Percentiles rank a stretch among this genome's conserved stretches.
These are phyloP conservation scores for Podarcis siculus DNA, from an alignment of 2,797 vertebrate species.

Conservation along the genomic window DNA sequence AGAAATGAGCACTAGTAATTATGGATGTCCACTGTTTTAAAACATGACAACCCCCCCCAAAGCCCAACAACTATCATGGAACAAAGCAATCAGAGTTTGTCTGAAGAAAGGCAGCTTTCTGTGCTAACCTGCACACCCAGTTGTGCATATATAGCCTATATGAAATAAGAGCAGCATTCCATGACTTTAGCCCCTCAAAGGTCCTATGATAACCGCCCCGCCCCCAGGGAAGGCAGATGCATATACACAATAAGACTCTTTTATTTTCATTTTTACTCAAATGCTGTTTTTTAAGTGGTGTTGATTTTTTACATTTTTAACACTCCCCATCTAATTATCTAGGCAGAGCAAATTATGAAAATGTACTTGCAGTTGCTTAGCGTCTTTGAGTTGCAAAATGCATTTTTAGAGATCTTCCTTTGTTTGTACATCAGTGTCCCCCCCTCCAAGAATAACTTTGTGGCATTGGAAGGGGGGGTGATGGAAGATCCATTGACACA, in stretches of 20 bases:
- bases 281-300: background rate
- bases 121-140: background rate
- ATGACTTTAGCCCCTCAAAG: background rate
- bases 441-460: background rate
- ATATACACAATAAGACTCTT: background rate
- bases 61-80: background rate
- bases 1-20: constrained; percentile 38
- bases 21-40: background rate
- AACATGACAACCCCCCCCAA: background rate
- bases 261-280: background rate
- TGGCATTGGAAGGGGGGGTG: background rate
- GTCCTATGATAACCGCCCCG: no score
- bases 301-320: background rate
- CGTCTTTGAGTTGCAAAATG: background rate
- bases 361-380: background rate
- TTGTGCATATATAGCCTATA: no score
- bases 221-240: background rate
- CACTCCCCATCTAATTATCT: background rate
- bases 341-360: constrained; percentile 2
- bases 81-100: background rate
- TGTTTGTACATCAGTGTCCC: background rate
- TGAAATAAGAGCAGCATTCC: no score
- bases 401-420: background rate
- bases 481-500: background rate
- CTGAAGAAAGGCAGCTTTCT: background rate